These are phyloP conservation scores for Drosophila glabriapex DNA, from an alignment of 2,888 invertebrate species.

Conservation along the genomic window DNA sequence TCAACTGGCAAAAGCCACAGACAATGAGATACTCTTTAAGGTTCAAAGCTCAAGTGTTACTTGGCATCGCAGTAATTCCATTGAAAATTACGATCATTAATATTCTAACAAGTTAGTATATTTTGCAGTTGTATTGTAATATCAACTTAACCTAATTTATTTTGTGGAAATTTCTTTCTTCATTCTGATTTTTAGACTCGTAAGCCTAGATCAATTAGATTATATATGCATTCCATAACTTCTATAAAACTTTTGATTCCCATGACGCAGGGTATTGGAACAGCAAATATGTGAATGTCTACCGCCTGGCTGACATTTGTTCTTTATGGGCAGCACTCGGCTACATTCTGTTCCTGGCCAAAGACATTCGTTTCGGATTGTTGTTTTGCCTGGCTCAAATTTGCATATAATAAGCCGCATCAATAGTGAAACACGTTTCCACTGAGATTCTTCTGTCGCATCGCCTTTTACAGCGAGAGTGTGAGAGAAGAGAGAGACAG, in stretches of 20 bases:
- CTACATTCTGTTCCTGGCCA: conserved; percentile 45
- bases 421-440: conserved; percentile 83
- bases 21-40: conserved; percentile 27
- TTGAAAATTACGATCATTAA: not conserved
- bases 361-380: conserved; percentile 48
- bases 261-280: conserved; percentile 30
- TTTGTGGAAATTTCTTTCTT: not conserved
- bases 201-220: not conserved
- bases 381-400: conserved; percentile 77
- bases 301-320: conserved; percentile 74
- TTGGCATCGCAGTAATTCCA: not conserved
- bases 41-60: not conserved
- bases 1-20: not conserved
- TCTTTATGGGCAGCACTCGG: conserved; percentile 81
- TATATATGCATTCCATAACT: not conserved
- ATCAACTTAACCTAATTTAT: not conserved
- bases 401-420: conserved; percentile 85
- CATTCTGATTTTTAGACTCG: not conserved
- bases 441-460: conserved; percentile 63
- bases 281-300: conserved; percentile 46
- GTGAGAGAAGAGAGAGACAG: conserved; percentile 15
- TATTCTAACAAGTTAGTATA: not conserved
- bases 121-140: not conserved
- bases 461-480: conserved; percentile 40
- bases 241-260: not conserved